Evolutionary conservation across 2,888 invertebrate genomes (phyloP), one percentile per base, ranked within the genome.

Genomic region (Lasioglossum pauxillum): DNA sequence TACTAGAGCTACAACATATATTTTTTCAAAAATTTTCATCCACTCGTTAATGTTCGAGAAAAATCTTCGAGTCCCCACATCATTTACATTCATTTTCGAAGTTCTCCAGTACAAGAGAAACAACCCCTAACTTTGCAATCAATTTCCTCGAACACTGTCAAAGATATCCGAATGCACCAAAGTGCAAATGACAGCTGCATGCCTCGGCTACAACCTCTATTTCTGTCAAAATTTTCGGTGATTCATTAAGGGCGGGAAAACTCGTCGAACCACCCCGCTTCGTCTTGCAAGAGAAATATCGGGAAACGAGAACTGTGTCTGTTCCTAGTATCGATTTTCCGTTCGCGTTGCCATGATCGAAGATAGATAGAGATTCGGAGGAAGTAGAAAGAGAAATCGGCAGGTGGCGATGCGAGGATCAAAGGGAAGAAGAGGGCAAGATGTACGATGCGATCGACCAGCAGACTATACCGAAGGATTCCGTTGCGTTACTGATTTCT

Each of bases 401-500:
- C 38, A 69, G 12, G 57, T 60, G 69, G 67, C 44, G 71, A 71
- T n/a, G 49, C 69, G 57, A 53, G 44, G 60, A 60, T n/a, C 46
- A 35, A 23, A 38, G 69, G 41, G 31, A 78, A 60, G 82, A 74
- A 72, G 82, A 79, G 76, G 83, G 80, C 75, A 85, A 85, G 84
- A 86, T 75, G 81, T 83, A 75, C 64, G 75, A 57, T 78, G 82
- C 75, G 83, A 73, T 44, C 80, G 73, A 19, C 53, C 77, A 23
- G 46, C 60, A 72, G 46, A 72, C 72, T 78, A 80, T 71, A 81
- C 80, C 78, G 74, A 74, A n/a, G 83, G 64, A 77, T 78, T 82
- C 67, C 53, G 71, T 60, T 75, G 78, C 87, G 87, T 90, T 86
- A 90, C 89, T 90, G 91, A 89, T 88, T 90, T 86, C 71, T 72